Evolutionary conservation across 2,888 invertebrate genomes (phyloP), one percentile per base, ranked within the genome.

Genomic region (Ptychoptera albimana): DNA sequence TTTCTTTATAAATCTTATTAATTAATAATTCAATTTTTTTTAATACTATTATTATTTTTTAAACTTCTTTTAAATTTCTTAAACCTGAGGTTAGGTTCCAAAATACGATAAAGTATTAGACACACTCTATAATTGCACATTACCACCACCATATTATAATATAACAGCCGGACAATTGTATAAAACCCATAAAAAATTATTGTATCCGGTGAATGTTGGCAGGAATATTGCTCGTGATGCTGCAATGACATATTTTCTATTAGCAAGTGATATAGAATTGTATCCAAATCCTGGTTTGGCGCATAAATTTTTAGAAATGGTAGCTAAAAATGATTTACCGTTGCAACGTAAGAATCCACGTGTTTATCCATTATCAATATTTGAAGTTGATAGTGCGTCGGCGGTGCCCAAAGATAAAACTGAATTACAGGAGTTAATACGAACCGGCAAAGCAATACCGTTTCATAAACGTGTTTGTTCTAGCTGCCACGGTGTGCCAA

Each of bases 381-480:
- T 92, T 61, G 92, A 92, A 69, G 82, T 92, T 48, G 80, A 79
- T 59, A 72, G 73, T 51, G 72, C 71, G 49, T 57, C 67, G 45
- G 55, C 60, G 45, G 77, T 82, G 58, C 85, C 84, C 53, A 73
- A 73, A 52, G 79, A 79, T 51, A 88, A 88, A 64, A 77, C 77
- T 8, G 75, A 79, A 55, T 68, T 76, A 60, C 73, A 77, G 55
- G 70, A 71, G 49, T 84, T 89, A 78, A 63, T 91, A 54, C 71
- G 73, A 47, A 75, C 75, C 40, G 82, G 82, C 48, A 77, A 81
- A 34, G 91, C 89, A 11, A 82, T 92, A 59, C 87, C 88, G 37
- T 93, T 93, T 64, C 92, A 93, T 63, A 88, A 91, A 60, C 83
- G 79, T 57, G 77, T 91, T 43, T 92, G 91, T 59, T 79, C 89